Evolutionary conservation across 2,113 vertebrate genomes (phyloP).

Genomic region (Neolamprologus caudopunctatus): DNA sequence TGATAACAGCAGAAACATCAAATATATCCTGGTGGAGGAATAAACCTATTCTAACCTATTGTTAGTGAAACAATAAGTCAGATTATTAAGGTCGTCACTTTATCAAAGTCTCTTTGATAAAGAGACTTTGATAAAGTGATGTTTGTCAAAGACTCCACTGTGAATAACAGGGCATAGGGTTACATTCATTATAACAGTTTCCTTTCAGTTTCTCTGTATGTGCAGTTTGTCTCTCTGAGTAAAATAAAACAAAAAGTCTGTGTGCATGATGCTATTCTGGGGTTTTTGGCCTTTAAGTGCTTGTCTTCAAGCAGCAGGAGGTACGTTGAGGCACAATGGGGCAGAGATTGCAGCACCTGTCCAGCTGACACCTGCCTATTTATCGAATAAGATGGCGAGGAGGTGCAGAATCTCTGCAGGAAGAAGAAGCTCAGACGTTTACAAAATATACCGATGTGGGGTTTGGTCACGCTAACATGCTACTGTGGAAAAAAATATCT

Average conservation of each 20-base stretch:
- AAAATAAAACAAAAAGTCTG: background rate
- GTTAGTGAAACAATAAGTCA: background rate
- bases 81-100: background rate
- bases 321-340: background rate
- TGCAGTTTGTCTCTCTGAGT: background rate
- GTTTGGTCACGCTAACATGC: background rate
- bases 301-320: background rate
- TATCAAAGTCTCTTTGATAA: too few species aligned
- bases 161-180: background rate
- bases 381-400: background rate
- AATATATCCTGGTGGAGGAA: background rate
- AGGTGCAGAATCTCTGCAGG: background rate
- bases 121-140: too few species aligned
- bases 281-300: background rate
- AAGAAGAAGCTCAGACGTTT: fast-evolving
- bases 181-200: background rate
- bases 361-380: background rate
- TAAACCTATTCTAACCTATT: background rate
- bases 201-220: background rate
- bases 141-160: background rate
- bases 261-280: background rate
- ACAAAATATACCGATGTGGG: background rate
- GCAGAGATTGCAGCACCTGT: background rate
- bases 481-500: background rate
- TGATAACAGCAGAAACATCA: background rate